These are phyloP conservation scores for Centropus bengalensis DNA, from an alignment of 2,113 vertebrate species.

Conservation along the genomic window DNA sequence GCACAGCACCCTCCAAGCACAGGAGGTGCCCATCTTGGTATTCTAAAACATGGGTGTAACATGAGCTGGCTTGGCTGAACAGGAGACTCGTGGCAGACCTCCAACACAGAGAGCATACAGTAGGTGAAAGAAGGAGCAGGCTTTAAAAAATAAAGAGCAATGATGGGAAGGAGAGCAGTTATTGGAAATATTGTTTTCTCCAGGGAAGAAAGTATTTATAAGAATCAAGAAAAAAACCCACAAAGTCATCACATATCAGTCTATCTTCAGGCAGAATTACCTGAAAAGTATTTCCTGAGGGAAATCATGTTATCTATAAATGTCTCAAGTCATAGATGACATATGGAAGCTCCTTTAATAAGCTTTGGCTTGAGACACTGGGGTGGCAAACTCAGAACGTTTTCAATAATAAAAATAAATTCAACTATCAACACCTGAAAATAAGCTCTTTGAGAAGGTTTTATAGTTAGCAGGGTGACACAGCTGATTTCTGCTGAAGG, in stretches of 20 bases:
- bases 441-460: neutral
- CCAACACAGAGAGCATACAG: neutral
- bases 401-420: neutral
- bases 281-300: neutral
- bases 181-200: neutral
- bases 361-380: neutral
- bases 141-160: neutral
- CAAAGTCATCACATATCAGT: neutral
- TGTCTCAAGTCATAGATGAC: neutral
- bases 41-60: neutral
- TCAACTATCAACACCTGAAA: neutral
- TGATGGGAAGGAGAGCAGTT: neutral
- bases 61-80: neutral
- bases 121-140: neutral
- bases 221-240: neutral
- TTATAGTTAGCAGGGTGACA: neutral
- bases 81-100: neutral
- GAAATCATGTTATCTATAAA: neutral
- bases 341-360: neutral
- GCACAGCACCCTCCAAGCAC: neutral
- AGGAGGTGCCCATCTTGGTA: neutral
- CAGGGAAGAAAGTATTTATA: neutral
- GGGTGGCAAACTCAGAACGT: neutral
- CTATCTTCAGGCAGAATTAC: neutral
- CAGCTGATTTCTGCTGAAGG: neutral